These are phyloP conservation scores for Aphelenchoides fujianensis DNA, from an alignment of 1,140 invertebrate species.

Conservation along the genomic window DNA sequence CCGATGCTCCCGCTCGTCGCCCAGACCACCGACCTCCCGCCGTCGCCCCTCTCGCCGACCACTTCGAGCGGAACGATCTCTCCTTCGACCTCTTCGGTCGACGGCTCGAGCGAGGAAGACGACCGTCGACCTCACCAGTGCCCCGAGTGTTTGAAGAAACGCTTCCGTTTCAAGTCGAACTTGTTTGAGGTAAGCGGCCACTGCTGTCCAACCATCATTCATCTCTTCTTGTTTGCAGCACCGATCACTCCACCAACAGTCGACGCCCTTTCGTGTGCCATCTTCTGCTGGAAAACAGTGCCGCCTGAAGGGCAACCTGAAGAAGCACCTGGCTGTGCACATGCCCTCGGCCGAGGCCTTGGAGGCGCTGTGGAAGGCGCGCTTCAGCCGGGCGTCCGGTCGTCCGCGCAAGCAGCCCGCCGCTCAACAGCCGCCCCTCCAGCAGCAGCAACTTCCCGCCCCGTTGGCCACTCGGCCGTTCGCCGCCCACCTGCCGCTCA, in stretches of 20 bases:
- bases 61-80: background rate
- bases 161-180: constrained; percentile 71
- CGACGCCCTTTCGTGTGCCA: constrained; percentile 37
- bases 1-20: background rate
- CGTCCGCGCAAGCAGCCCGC: constrained; percentile 11
- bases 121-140: constrained; percentile 33
- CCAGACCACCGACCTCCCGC: background rate
- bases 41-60: background rate
- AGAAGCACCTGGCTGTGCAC: constrained; percentile 59
- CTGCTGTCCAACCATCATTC: background rate
- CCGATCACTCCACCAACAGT: constrained; percentile 73
- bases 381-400: constrained; percentile 31
- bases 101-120: background rate
- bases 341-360: constrained; percentile 50
- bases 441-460: background rate
- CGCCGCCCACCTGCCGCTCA: background rate
- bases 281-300: constrained; percentile 51
- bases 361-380: constrained; percentile 53
- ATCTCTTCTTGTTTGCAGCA: constrained; percentile 62
- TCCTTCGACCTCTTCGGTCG: constrained; percentile 16
- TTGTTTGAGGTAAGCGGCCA: constrained; percentile 68
- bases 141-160: constrained; percentile 29
- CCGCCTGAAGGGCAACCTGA: constrained; percentile 57
- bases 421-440: background rate
- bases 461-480: background rate